Evolutionary conservation across 2,113 vertebrate genomes (phyloP), one percentile per base, ranked within the genome.

Genomic region (Ornithorhynchus anatinus): DNA sequence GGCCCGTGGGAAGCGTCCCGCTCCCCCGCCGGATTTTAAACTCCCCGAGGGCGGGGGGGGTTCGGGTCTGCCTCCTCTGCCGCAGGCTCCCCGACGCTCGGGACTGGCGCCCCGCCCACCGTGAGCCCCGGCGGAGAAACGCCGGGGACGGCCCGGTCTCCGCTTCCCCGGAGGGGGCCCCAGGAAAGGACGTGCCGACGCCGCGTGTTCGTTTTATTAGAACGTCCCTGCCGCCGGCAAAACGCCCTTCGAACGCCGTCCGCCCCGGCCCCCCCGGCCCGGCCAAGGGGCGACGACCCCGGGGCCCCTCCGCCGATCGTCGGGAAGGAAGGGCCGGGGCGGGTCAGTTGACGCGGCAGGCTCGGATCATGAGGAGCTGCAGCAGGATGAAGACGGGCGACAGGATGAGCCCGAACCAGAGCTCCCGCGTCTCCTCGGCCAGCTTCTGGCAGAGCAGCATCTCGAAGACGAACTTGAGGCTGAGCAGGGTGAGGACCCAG

Each of bases 401-500:
- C 74, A 97, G 94, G 68, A 99, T 98, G 67, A 99, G 94, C 40
- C 98, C 97, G 1, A 93, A 98, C 94, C 96, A 96, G 37, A 99
- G 95, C 84, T 99, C 96, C 20, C 92, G 90, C 8, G 94, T 92
- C 67, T 94, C 93, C 71, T 96, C 95, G 8, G 92, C 95, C 78
- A 99, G 92, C 90, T 99, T 99, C 94, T 99, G 97, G 84, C 97
- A 99, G 69, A 99, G 87, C 77, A 99, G 88, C 90, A 98, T 96
- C 93, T 99, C 98, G 8, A 98, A 99, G 75, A 99, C 96, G 59
- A 99, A 96, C 93, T 99, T 99, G 64, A 99, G 95, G 86, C 97
- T 97, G 58, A 99, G 96, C 45, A 99, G 94, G 1, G 97, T 99
- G 86, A 98, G 93, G 84, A 99, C 95, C 98, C 98, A 99, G 85